Evolutionary conservation across 2,113 vertebrate species (phyloP), one percentile per base, ranked within the genome.

Genomic region (Odocoileus virginianus): DNA sequence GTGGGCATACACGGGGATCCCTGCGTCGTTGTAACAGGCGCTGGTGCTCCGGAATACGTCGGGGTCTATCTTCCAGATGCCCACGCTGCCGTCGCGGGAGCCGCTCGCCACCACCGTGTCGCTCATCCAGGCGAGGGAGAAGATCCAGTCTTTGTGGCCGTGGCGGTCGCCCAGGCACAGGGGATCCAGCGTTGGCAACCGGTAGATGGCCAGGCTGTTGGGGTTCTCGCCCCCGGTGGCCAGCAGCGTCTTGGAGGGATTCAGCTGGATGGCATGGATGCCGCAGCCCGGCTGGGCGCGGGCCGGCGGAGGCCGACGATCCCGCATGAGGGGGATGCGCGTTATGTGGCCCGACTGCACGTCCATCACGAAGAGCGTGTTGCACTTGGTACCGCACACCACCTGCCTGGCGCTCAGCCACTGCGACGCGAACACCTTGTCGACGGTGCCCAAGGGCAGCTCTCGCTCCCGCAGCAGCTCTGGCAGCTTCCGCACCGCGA

Each of bases 11-110:
- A 99, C 96, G 2, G 99, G 99, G 50, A 99, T 98, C 2, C 98
- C 98, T 28, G 98, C 98, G 23, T 99, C 98, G 27, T 97, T 99
- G 95, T 99, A 98, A 86, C 98, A 98, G 23, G 97, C 98, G 55
- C 99, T 98, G 0, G 98, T 99, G 97, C 98, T 98, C 33, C 76
- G 98, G 92, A 99, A 97, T 17, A 99, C 97, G 19, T 99, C 99
- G 1, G 99, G 99, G 0, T 99, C 99, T 78, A 99, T 98, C 98
- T 99, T 99, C 99, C 99, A 99, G 27, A 99, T 97, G 11, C 99
- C 99, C 99, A 99, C 99, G 0, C 99, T 99, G 95, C 99, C 99
- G 45, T 99, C 99, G 43, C 99, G 99, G 74, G 99, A 99, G 81
- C 99, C 99, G 28, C 91, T 97, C 76, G 97, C 96, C 0, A 16